Percentiles rank a stretch among this genome's conserved stretches.
phyloP scores from a whole-genome alignment of 2,797 vertebrate genomes.

The Pachyuromys duprasi region DNA sequence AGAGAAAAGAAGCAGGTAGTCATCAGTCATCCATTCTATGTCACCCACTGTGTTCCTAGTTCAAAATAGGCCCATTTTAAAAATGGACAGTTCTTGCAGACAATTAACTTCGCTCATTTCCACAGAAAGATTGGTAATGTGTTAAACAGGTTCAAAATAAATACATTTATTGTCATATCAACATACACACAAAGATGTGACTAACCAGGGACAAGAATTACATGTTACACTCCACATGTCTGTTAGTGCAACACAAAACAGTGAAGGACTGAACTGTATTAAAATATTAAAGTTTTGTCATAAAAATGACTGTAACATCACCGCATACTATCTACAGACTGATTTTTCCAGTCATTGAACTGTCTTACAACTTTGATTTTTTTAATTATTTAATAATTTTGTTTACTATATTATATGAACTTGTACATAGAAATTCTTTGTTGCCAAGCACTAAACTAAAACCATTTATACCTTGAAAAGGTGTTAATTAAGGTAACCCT shows the following conservation, averaged over 20 bases:
- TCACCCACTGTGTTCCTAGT: slow-evolving; percentile 3
- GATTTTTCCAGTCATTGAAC: neutral
- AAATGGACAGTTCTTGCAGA: slow-evolving; percentile 8
- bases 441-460: neutral
- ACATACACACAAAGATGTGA: neutral
- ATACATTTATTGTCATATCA: neutral
- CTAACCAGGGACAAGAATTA: neutral
- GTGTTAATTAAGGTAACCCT: neutral
- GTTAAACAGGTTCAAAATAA: neutral
- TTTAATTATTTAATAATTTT: slow-evolving; percentile 11
- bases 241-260: neutral
- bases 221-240: neutral
- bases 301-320: slow-evolving; percentile 13
- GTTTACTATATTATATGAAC: neutral
- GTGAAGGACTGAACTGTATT: neutral
- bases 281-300: neutral
- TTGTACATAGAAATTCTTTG: neutral
- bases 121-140: neutral
- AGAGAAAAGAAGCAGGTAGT: neutral
- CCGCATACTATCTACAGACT: neutral
- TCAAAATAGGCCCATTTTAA: neutral
- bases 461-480: neutral
- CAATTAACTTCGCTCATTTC: neutral
- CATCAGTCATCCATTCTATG: neutral
- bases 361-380: neutral